Conservation (phyloP, 2,797 vertebrate genomes). For the Tapirus indicus region DNA sequence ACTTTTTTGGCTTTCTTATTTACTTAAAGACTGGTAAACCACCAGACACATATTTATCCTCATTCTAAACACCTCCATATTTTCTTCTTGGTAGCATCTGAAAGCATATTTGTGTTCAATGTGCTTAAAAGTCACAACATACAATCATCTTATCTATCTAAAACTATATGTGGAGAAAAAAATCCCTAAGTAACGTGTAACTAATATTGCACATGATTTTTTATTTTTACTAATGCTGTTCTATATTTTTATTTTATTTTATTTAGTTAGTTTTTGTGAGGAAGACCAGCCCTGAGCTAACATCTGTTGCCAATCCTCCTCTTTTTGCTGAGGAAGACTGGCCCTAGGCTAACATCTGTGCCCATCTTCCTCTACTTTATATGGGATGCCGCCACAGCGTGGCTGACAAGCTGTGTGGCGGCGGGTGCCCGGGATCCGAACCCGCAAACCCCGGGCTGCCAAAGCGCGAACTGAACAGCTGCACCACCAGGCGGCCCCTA, state of each 20-base stretch:
- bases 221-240: neutral
- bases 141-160: neutral
- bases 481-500: too few species aligned
- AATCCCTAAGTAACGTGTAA: neutral
- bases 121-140: neutral
- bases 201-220: neutral
- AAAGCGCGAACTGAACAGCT: too few species aligned
- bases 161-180: neutral
- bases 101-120: neutral
- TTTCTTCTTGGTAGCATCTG: neutral
- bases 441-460: too few species aligned
- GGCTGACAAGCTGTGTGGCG: too few species aligned
- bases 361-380: too few species aligned
- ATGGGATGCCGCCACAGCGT: too few species aligned
- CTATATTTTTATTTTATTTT: neutral
- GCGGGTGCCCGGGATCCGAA: too few species aligned
- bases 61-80: neutral
- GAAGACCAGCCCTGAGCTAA: too few species aligned
- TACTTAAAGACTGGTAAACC: neutral
- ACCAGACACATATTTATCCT: neutral
- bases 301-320: too few species aligned
- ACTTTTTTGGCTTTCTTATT: neutral
- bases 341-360: too few species aligned
- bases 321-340: too few species aligned
- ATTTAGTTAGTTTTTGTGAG: too few species aligned